These are phyloP conservation scores for Epistrophe grossulariae DNA, from an alignment of 2,888 invertebrate species.

Conservation along the genomic window DNA sequence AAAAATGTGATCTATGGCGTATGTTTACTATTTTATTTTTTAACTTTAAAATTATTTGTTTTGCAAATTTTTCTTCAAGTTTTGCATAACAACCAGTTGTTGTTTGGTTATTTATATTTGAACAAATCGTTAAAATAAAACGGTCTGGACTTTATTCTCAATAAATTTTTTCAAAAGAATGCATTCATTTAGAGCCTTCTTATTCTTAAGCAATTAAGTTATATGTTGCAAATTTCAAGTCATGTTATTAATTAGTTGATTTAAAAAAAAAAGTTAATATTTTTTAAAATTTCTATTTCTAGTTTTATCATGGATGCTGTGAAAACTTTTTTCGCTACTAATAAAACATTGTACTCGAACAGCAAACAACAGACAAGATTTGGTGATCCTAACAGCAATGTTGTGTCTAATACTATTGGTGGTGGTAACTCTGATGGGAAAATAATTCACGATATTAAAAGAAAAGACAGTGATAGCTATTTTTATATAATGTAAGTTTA, in stretches of 20 bases:
- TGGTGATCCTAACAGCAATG: conserved; percentile 48
- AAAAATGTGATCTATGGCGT: too few relatives aligned
- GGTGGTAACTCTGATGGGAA: conserved; percentile 76
- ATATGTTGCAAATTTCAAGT: background rate
- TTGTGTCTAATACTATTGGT: conserved; percentile 72
- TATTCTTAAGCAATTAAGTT: too few relatives aligned
- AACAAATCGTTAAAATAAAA: background rate
- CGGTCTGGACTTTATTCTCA: too few relatives aligned
- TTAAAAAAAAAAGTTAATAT: background rate
- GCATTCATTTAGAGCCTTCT: too few relatives aligned
- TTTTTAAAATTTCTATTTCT: conserved; percentile 11
- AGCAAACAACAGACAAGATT: conserved; percentile 77
- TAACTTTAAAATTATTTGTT: too few relatives aligned
- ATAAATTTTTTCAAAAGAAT: too few relatives aligned
- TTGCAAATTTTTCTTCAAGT: too few relatives aligned
- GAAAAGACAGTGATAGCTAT: conserved; percentile 82
- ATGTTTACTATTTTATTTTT: too few relatives aligned
- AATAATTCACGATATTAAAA: conserved; percentile 78
- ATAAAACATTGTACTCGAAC: conserved; percentile 77
- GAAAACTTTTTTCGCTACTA: conserved; percentile 80
- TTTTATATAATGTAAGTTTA: conserved; percentile 83
- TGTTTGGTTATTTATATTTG: background rate
- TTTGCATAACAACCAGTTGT: background rate
- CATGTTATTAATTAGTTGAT: background rate
- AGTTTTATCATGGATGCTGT: conserved; percentile 79